Percentiles rank a stretch among this genome's conserved stretches.
Evolutionary conservation across 37 sponge, comb jelly and placozoan genomes (phyloP).

Genomic region (Cliona cf. orientalis): DNA sequence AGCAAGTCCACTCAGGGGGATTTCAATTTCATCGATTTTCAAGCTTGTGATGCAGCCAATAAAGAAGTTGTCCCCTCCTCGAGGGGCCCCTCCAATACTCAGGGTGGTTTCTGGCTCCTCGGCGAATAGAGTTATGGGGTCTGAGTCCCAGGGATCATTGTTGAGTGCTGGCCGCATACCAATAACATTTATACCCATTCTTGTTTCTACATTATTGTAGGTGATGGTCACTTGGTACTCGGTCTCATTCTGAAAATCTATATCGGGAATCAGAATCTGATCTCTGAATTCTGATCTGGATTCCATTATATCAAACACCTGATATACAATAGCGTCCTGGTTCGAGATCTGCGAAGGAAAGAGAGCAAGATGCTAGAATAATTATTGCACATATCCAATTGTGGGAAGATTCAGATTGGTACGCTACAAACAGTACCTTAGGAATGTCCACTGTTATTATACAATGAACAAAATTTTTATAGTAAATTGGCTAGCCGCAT

Average conservation of each 20-base stretch:
- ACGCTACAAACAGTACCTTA: not conserved
- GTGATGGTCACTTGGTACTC: conserved; percentile 22
- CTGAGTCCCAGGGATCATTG: not conserved
- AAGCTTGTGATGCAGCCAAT: conserved; percentile 51
- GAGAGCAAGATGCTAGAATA: too few species aligned
- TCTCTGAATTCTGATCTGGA: too few species aligned
- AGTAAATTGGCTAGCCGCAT: too few species aligned
- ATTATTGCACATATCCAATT: not conserved
- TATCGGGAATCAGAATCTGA: too few species aligned
- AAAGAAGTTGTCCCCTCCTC: conserved; percentile 6
- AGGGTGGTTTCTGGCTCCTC: conserved; percentile 19
- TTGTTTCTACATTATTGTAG: not conserved
- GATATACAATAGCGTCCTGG: not conserved
- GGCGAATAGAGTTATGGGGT: conserved; percentile 13
- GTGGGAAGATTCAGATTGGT: not conserved
- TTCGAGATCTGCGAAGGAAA: too few species aligned
- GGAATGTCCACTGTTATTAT: not conserved
- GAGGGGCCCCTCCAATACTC: conserved; percentile 22
- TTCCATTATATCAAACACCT: not conserved
- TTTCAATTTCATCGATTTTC: conserved; percentile 23
- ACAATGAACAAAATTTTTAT: too few species aligned
- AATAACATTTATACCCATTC: too few species aligned
- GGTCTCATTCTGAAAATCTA: not conserved
- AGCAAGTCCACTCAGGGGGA: conserved; percentile 57
- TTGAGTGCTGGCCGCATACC: not conserved